Percentiles rank a stretch among this genome's conserved stretches.
phyloP scores from a whole-genome alignment of 2,888 invertebrate species.

The Prionchulus punctatus region DNA sequence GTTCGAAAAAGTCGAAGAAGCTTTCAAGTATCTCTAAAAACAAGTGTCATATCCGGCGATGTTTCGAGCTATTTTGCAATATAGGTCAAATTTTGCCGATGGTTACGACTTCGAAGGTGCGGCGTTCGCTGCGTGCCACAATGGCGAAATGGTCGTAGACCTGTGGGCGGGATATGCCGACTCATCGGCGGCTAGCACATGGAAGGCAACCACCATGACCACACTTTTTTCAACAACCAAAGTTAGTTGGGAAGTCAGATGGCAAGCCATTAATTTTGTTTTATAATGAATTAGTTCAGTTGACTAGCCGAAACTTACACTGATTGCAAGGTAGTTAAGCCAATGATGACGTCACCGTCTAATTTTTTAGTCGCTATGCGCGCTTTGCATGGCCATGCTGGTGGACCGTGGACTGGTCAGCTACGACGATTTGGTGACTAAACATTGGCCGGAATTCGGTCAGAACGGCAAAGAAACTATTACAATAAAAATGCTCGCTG shows the following conservation, averaged over 20 bases:
- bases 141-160: conserved; percentile 32
- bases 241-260: no score
- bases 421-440: conserved; percentile 31
- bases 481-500: conserved; percentile 32
- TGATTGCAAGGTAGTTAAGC: no score
- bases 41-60: no score
- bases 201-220: conserved; percentile 32
- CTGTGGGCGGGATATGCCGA: conserved; percentile 37
- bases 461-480: conserved; percentile 36
- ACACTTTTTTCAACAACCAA: conserved; percentile 34
- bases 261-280: no score
- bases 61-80: no score
- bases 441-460: conserved; percentile 39
- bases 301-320: no score
- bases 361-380: conserved; percentile 17
- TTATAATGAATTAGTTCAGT: no score
- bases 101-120: conserved; percentile 33
- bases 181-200: conserved; percentile 22
- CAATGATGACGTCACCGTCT: no score
- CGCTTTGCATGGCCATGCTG: conserved; percentile 23
- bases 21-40: no score
- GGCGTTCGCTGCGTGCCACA: conserved; percentile 34
- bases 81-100: conserved; percentile 26
- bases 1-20: background rate
- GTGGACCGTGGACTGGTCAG: conserved; percentile 33